These are phyloP conservation scores for Oceanodroma leucorhoa DNA, from an alignment of 2,797 vertebrate species.

Conservation along the genomic window DNA sequence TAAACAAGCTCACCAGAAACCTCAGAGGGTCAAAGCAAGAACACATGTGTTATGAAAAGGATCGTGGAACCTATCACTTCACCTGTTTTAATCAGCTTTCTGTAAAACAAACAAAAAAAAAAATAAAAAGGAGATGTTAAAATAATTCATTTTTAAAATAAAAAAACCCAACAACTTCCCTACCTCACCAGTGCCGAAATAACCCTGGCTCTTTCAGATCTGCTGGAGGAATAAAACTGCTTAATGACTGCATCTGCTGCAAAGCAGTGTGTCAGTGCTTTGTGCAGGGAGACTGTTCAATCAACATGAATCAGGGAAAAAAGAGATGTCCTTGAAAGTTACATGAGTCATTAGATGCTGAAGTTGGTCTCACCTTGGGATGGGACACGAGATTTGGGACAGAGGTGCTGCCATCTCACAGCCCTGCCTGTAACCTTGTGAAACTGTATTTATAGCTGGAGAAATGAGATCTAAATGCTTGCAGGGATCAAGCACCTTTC, in stretches of 20 bases:
- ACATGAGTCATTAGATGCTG: background rate
- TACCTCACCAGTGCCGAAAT: background rate
- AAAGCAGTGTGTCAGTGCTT: background rate
- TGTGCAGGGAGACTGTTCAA: background rate
- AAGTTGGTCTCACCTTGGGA: background rate
- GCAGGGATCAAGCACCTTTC: background rate
- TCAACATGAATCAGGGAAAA: background rate
- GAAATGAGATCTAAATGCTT: background rate
- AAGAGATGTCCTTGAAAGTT: background rate
- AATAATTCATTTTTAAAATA: background rate
- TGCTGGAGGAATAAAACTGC: background rate
- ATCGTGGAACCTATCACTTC: background rate
- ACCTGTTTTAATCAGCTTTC: background rate
- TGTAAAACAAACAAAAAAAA: background rate
- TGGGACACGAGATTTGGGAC: background rate
- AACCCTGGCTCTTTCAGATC: background rate
- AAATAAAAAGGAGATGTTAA: background rate
- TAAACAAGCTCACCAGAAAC: background rate
- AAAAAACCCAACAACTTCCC: background rate
- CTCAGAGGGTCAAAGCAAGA: background rate
- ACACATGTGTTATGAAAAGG: rapidly evolving
- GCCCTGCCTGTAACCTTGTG: background rate
- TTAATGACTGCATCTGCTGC: background rate
- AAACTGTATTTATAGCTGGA: background rate
- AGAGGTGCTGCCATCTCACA: background rate